These are phyloP conservation scores for Gymnopithys bicolor DNA, from an alignment of 2,797 vertebrate species.

Conservation along the genomic window DNA sequence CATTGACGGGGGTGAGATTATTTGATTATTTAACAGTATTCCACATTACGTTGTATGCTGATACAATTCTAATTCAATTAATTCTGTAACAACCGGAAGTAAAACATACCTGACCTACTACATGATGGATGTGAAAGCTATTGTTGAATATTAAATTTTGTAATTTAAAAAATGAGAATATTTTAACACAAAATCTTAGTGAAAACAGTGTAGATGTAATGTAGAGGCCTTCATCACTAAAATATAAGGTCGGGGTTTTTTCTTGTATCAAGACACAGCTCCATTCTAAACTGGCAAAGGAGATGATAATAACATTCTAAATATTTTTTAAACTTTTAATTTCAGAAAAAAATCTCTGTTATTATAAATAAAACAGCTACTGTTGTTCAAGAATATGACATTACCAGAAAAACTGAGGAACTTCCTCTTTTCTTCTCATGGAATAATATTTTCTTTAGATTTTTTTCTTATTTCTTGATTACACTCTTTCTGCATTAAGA, in stretches of 20 bases:
- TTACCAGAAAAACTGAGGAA: neutral
- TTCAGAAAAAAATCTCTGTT: neutral
- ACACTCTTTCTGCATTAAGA: neutral
- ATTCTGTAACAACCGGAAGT: neutral
- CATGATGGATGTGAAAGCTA: neutral
- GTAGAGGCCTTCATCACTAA: neutral
- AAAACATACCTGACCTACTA: neutral
- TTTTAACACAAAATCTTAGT: neutral
- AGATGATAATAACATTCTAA: neutral
- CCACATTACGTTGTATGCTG: neutral
- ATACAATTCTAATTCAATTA: neutral
- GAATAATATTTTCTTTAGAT: neutral
- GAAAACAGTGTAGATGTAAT: neutral
- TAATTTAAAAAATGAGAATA: neutral
- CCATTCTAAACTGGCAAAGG: neutral
- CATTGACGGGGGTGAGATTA: neutral
- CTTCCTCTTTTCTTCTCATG: neutral
- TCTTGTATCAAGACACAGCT: neutral
- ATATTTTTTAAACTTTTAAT: neutral
- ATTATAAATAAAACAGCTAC: neutral
- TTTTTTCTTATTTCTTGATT: neutral
- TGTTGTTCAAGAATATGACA: neutral
- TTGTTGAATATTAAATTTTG: neutral
- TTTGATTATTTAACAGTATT: neutral
- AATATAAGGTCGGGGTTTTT: neutral